These are phyloP conservation scores for Rhabdophis nuchalis DNA, from an alignment of 2,797 vertebrate genomes.

Conservation along the genomic window DNA sequence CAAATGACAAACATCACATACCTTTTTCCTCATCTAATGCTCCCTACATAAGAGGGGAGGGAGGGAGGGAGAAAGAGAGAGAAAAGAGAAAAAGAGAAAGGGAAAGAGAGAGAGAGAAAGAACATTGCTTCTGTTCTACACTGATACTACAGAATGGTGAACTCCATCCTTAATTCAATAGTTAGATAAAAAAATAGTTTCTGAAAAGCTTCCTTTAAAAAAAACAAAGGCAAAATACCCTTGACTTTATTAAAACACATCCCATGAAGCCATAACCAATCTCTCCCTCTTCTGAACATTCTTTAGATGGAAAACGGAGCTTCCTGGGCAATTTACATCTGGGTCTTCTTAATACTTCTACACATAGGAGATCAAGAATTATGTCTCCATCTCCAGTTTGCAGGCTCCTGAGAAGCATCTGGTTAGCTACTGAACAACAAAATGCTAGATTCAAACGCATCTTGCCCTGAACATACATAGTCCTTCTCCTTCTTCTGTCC, in stretches of 20 bases:
- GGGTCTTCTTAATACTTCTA: background rate
- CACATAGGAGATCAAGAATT: background rate
- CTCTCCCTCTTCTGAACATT: background rate
- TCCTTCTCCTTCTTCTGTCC: background rate
- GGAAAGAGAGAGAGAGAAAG: too few relatives aligned
- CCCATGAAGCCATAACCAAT: background rate
- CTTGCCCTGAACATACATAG: background rate
- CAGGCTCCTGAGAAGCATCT: background rate
- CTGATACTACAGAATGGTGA: background rate
- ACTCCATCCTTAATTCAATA: background rate
- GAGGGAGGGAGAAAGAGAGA: too few relatives aligned
- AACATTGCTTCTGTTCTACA: background rate
- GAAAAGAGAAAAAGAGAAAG: too few relatives aligned
- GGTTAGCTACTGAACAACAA: background rate
- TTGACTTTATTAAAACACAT: background rate
- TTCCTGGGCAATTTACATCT: background rate
- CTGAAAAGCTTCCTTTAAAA: background rate
- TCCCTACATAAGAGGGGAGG: background rate
- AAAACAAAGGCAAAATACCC: background rate
- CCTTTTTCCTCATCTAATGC: background rate
- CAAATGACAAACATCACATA: background rate
- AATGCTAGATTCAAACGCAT: background rate
- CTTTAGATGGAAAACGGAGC: background rate
- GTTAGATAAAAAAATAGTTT: background rate
- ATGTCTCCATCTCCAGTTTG: background rate